Evolutionary conservation across 2,113 vertebrate species (phyloP).

Genomic region (Dipodomys merriami): DNA sequence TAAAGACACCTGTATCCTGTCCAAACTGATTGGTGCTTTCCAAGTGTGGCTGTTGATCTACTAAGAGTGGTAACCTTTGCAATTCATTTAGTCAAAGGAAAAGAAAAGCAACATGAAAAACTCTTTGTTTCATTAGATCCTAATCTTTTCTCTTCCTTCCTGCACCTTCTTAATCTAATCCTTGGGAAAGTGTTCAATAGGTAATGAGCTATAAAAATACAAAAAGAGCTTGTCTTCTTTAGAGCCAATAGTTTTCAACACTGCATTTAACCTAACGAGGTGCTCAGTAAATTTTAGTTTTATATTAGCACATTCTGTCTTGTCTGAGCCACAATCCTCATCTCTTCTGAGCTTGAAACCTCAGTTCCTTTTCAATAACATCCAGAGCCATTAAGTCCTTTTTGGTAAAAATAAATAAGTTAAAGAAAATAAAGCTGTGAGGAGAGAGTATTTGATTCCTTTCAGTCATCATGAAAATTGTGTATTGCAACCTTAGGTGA

Average conservation of each 20-base stretch:
- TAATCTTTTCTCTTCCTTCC: slow-evolving; percentile 35
- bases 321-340: neutral
- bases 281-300: slow-evolving; percentile 14
- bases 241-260: neutral
- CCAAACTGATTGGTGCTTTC: slow-evolving; percentile 51
- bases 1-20: slow-evolving; percentile 51
- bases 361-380: neutral
- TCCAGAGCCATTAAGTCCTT: neutral
- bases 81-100: slow-evolving; percentile 46
- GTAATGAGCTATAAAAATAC: neutral
- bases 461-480: neutral
- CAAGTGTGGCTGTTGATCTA: slow-evolving; percentile 32
- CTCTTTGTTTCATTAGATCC: neutral
- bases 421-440: neutral
- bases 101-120: slow-evolving; percentile 45
- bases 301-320: neutral
- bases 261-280: neutral
- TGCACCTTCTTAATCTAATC: neutral
- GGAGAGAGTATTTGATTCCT: neutral
- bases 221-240: neutral
- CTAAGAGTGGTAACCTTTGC: neutral
- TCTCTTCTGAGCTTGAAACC: neutral
- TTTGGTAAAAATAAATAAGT: neutral
- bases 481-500: neutral
- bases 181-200: neutral